A percentile compares a stretch with the other conserved stretches of the same genome.
Conservation (phyloP, 2,797 vertebrate species). For the Pristis pectinata region DNA sequence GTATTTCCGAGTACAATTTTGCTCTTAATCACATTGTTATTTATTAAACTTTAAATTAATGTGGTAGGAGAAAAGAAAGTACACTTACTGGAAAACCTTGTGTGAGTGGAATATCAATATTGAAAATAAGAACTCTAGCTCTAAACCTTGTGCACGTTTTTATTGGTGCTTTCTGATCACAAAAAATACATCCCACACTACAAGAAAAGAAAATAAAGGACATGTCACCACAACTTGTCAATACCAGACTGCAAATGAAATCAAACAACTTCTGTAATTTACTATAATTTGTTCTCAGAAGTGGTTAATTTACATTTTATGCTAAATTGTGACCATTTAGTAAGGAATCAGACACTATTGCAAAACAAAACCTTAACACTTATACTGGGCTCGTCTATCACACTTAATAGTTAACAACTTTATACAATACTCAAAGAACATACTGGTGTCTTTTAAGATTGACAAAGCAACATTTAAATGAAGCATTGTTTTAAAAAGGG, state of each 20-base stretch:
- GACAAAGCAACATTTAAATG: neutral
- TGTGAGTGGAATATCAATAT: slow-evolving; percentile 87
- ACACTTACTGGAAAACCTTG: slow-evolving; percentile 92
- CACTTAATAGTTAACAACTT: slow-evolving; percentile 13
- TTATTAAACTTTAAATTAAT: slow-evolving; percentile 20
- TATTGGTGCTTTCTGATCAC: slow-evolving; percentile 84
- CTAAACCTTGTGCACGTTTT: slow-evolving; percentile 81
- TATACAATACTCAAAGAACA: too few relatives aligned
- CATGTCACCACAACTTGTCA: slow-evolving; percentile 8
- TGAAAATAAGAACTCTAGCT: slow-evolving; percentile 90
- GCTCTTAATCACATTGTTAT: neutral
- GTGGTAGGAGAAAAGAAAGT: neutral
- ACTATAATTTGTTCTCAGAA: neutral
- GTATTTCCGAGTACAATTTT: neutral
- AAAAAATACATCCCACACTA: slow-evolving; percentile 90
- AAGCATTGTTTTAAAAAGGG: neutral
- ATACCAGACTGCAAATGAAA: neutral
- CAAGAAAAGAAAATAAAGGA: slow-evolving; percentile 3
- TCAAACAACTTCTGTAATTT: neutral
- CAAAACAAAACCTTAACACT: neutral
- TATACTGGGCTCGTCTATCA: neutral
- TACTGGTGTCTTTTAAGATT: neutral
- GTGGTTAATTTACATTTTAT: neutral
- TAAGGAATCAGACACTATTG: neutral
- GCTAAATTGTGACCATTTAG: neutral